Evolutionary conservation across 2,888 invertebrate genomes (phyloP).

Genomic region (Horisme vitalbata): DNA sequence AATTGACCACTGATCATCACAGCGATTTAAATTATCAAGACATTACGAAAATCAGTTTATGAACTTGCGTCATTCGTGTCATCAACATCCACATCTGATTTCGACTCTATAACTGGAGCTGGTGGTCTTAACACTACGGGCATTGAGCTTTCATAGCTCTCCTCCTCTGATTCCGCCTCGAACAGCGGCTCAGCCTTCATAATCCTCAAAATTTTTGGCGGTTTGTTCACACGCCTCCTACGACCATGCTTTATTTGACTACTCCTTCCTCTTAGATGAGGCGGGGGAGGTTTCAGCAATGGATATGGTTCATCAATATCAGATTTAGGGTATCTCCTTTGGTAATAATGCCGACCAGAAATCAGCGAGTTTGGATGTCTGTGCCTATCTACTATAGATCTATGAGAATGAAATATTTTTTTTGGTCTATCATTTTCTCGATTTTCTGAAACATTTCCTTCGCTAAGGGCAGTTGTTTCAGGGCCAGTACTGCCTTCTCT

Average conservation of each 20-base stretch:
- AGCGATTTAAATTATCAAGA: not conserved
- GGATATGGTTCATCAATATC: conserved; percentile 68
- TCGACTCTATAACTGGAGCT: conserved; percentile 53
- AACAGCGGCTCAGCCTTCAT: conserved; percentile 65
- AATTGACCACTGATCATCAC: too few species aligned
- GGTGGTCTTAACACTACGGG: conserved; percentile 60
- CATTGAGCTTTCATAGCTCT: conserved; percentile 47
- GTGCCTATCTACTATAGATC: conserved; percentile 50
- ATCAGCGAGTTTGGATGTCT: conserved; percentile 57
- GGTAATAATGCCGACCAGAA: conserved; percentile 52
- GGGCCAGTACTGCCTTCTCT: conserved; percentile 50
- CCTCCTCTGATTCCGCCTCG: conserved; percentile 54
- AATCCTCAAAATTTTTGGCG: conserved; percentile 52
- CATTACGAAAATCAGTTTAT: conserved; percentile 1
- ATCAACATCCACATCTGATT: conserved; percentile 39
- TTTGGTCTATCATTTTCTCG: conserved; percentile 57
- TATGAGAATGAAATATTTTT: conserved; percentile 44
- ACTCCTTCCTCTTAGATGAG: conserved; percentile 50
- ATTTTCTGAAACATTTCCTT: conserved; percentile 45
- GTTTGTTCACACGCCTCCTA: conserved; percentile 57
- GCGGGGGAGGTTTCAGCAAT: conserved; percentile 71
- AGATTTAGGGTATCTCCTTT: conserved; percentile 62
- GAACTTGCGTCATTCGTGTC: conserved; percentile 21
- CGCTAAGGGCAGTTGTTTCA: conserved; percentile 55
- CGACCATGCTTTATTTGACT: conserved; percentile 50